A percentile compares a stretch with the other conserved stretches of the same genome.
These are phyloP conservation scores for Dryobotodes eremita DNA, from an alignment of 2,888 invertebrate genomes.

Conservation along the genomic window DNA sequence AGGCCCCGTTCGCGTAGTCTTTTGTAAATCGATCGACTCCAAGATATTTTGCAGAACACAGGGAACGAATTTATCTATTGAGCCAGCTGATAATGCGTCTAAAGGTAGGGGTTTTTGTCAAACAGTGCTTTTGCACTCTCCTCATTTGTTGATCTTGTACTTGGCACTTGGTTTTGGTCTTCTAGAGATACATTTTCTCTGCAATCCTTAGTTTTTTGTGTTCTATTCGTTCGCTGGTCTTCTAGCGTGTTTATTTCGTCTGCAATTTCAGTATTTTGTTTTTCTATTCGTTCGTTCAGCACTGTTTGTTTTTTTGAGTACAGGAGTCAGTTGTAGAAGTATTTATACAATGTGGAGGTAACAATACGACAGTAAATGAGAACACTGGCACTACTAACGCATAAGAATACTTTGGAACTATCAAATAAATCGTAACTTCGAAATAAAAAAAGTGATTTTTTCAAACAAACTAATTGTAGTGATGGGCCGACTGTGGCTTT, in stretches of 20 bases:
- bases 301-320: neutral
- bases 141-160: conserved; percentile 1
- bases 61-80: neutral
- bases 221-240: neutral
- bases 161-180: conserved; percentile 12
- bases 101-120: conserved; percentile 17
- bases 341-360: too few species aligned
- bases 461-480: too few species aligned
- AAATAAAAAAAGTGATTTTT: too few species aligned
- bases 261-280: neutral
- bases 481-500: too few species aligned
- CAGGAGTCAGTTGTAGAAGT: too few species aligned
- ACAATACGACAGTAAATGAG: too few species aligned
- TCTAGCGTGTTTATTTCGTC: neutral
- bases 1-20: neutral
- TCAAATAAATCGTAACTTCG: too few species aligned
- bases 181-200: conserved; percentile 26
- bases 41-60: conserved; percentile 29
- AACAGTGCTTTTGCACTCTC: conserved; percentile 29
- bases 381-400: too few species aligned
- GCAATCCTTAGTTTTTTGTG: neutral
- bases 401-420: too few species aligned
- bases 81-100: neutral
- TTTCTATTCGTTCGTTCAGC: neutral
- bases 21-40: conserved; percentile 8